These are phyloP conservation scores for Rhabdophis nuchalis DNA, from an alignment of 2,797 vertebrate genomes.

Conservation along the genomic window DNA sequence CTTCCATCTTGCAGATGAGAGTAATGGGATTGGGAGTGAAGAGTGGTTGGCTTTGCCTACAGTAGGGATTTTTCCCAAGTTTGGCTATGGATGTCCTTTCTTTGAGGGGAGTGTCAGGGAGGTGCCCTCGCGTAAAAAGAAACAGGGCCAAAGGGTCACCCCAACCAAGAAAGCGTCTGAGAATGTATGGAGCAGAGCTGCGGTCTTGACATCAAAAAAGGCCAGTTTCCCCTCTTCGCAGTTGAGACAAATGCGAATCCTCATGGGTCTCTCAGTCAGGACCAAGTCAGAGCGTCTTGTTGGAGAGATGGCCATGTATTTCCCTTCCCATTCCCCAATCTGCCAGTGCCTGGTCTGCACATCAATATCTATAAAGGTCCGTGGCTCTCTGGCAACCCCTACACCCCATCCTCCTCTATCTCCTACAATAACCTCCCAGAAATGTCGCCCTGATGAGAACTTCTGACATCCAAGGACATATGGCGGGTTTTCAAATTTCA, in stretches of 20 bases:
- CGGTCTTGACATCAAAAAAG: background rate
- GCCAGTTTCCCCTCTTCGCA: background rate
- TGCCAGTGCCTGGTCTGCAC: background rate
- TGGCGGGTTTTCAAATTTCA: no score
- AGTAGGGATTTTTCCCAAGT: background rate
- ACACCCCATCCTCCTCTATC: conserved; percentile 50
- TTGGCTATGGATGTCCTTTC: no score
- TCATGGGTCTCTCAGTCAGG: background rate
- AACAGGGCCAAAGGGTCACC: background rate
- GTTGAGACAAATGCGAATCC: conserved; percentile 24
- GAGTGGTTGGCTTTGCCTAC: no score
- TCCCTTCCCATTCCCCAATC: background rate
- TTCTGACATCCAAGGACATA: background rate
- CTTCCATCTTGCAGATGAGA: no score
- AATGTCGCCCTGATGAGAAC: background rate
- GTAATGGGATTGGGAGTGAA: no score
- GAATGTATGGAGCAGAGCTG: background rate
- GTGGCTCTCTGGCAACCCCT: conserved; percentile 48
- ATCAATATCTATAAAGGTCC: background rate
- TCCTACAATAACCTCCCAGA: conserved; percentile 50
- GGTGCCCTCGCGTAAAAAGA: rapidly evolving
- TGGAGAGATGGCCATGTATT: background rate
- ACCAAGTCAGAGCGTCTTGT: background rate
- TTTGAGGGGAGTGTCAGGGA: background rate
- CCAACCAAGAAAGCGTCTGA: background rate